Base-by-base conservation (phyloP, 1,140 invertebrate genomes). In the Atta cephalotes region DNA sequence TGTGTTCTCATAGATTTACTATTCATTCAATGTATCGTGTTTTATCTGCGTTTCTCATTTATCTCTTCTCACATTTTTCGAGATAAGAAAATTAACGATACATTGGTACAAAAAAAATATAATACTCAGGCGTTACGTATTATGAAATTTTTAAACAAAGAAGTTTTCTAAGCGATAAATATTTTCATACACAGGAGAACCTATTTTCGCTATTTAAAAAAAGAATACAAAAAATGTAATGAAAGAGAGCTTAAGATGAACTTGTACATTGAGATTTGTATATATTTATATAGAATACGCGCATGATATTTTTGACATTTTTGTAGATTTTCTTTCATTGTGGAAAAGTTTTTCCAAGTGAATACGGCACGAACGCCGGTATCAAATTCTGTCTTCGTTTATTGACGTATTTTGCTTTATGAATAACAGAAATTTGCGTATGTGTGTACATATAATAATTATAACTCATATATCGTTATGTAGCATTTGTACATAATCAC, bases 401-500 rank as follows among this genome's bases (percentile, higher is more conserved):
- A 25, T 62, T 80, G 78, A 60, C 79, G 31, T 76, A 74, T 84
- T 86, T 89, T 74, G 80, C 82, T 86, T 89, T 81, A 66, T 80
- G 58, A 62, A 60, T 56, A 58, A 85, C 65, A 81, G 35, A 87
- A 91, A 89, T 91, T 90, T 56, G 77, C 31, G 53, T 79, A 74
- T 87, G 88, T 92, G 82, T 93, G 89, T 91, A 92, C 72, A 91
- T 85, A 39, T 39, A 39, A 39, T 39, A 91, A 88, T 66, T 79
- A 84, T 76, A 45, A 7, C 60, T 28, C 58, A 65, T 85, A 56
- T 91, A 62, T 90, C 88, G 86, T 92, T 85, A 89, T 88, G 72
- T 71, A 92, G 79, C 86, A 92, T 91, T 63, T 93, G 92, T 93
- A 93, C 85, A 93, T 93, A 93, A 77, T 91, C 82, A 86, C 71